phyloP scores from a whole-genome alignment of 2,888 invertebrate species.

The Acanthosepion pharaonis region DNA sequence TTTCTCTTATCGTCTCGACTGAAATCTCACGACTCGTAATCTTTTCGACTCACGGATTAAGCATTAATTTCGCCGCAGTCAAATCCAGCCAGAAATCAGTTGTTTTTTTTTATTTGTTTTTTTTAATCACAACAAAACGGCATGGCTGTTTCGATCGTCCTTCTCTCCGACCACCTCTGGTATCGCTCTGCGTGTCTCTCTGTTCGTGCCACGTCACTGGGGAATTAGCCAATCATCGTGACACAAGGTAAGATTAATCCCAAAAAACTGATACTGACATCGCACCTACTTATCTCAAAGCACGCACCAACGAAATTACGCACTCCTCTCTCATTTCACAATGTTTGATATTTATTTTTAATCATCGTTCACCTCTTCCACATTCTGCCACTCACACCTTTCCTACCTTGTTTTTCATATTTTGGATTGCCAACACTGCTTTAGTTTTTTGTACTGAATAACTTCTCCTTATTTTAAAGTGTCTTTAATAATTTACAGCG shows the following conservation, averaged over 20 bases:
- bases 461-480: neutral
- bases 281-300: neutral
- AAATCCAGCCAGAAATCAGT: neutral
- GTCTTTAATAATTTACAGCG: neutral
- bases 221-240: slow-evolving; percentile 33
- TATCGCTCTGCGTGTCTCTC: neutral
- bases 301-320: neutral
- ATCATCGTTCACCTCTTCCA: neutral
- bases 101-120: no score
- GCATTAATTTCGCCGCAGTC: neutral
- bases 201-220: neutral
- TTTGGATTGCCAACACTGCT: neutral
- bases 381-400: neutral
- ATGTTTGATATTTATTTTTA: neutral
- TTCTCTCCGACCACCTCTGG: neutral
- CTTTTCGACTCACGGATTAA: neutral
- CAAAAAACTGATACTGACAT: neutral
- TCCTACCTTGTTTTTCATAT: neutral
- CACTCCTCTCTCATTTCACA: neutral
- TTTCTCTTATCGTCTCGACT: neutral
- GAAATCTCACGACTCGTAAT: neutral
- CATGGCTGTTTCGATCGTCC: neutral
- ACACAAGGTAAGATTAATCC: neutral
- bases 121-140: neutral
- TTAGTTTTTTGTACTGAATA: neutral